Base-by-base conservation (phyloP, 2,797 vertebrate genomes). In the Brotula barbata region DNA sequence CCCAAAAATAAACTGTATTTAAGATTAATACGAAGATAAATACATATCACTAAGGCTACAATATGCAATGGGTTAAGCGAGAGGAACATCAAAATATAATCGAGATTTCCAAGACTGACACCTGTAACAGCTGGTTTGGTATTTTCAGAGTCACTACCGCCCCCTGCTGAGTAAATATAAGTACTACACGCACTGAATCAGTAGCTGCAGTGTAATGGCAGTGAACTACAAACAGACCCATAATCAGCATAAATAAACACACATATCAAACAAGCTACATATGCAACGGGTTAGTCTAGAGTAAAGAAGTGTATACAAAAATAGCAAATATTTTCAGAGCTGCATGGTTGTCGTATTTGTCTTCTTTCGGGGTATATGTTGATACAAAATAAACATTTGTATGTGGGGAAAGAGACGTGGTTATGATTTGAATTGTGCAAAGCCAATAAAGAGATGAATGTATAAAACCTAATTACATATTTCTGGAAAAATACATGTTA, bases 241-340 rank as follows among this genome's bases (percentile, higher is more conserved):
- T 64, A 64, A 71, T 48, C 33, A 78, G 70, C 46, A 66, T 31
- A 71, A 71, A 31, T 25, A 53, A 64, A 78, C 53, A 75, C 37
- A 78, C 64, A 72, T 56, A 53, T 50, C 54, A 66, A 71, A 66
- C 81, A 41, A 53, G 45, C 60, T 80, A 85, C 69, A 83, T 76
- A 82, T 66, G 63, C 43, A 71, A 76, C 52, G 50, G 59, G 85
- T 91, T 91, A 89, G 85, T 89, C 68, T 78, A 84, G 75, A 83
- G 63, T 82, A 76, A 56, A 4, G 39, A 71, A 12, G 22, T 58
- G 22, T 77, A 69, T 84, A 84, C 31, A 82, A 82, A 87, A 85
- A 81, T 80, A 85, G 63, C 64, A 40, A 64, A 55, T 57, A 56
- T 58, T 69, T 78, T 82, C 34, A 77, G 67, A 83, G 73, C 75